Evolutionary conservation across 2,113 vertebrate species (phyloP).

Genomic region (Tenebrosternarchus preto): DNA sequence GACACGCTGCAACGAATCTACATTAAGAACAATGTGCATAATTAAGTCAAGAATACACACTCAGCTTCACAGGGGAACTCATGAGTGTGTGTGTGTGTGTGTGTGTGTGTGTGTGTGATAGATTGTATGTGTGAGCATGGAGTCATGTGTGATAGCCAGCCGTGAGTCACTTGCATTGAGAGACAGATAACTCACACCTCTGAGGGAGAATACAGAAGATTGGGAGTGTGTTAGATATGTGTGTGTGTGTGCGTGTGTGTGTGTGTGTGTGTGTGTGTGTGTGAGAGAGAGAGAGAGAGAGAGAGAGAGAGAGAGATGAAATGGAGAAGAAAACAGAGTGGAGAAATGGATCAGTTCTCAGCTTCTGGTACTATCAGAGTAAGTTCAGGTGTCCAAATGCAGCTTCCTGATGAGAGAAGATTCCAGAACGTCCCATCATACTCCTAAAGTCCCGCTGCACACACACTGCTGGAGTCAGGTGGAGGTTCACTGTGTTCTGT

Average conservation of each 20-base stretch:
- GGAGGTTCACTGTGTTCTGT: too few relatives aligned
- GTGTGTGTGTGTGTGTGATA: too few relatives aligned
- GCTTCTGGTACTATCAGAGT: neutral
- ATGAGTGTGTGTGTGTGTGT: conserved; percentile 35
- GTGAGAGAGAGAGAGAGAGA: neutral
- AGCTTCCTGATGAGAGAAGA: neutral
- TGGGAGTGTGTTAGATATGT: too few relatives aligned
- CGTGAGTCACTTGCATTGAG: conserved; percentile 67
- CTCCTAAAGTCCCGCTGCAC: neutral
- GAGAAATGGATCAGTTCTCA: conserved; percentile 8
- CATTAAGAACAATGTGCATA: neutral
- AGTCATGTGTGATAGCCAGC: too few relatives aligned
- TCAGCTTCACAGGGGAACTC: neutral
- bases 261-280: conserved; percentile 1
- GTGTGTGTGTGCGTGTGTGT: conserved; percentile 1
- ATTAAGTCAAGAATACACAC: neutral
- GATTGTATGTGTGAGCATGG: conserved; percentile 38
- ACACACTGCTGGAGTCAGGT: too few relatives aligned
- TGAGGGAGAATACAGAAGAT: conserved; percentile 56
- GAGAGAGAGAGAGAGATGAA: neutral
- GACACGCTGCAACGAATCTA: neutral
- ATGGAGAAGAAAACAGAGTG: too few relatives aligned
- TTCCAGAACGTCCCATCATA: neutral
- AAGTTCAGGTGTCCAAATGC: neutral
- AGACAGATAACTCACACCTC: conserved; percentile 73